Evolutionary conservation across 2,888 invertebrate genomes (phyloP).

Genomic region (Drosophila emarginata): DNA sequence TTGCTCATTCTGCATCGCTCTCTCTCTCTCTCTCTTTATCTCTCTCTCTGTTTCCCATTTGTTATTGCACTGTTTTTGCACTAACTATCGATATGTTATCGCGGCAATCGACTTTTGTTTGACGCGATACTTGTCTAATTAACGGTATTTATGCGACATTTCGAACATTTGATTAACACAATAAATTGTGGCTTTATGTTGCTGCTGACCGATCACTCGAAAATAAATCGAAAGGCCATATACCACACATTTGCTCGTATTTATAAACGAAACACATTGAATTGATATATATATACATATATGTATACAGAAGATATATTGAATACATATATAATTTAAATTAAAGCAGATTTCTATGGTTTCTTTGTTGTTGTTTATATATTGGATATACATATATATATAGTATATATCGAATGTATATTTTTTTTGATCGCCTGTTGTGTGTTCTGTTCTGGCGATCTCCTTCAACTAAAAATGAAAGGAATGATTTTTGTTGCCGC

Average conservation of each 20-base stretch:
- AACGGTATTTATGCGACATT: background rate
- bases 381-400: slow-evolving; percentile 47
- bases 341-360: slow-evolving; percentile 22
- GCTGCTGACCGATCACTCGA: slow-evolving; percentile 64
- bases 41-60: background rate
- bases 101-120: background rate
- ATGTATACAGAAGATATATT: too few species aligned
- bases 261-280: slow-evolving; percentile 41
- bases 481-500: slow-evolving; percentile 61
- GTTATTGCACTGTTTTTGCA: background rate
- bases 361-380: slow-evolving; percentile 39
- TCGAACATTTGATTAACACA: background rate
- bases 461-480: slow-evolving; percentile 67
- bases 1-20: background rate
- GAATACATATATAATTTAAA: slow-evolving; percentile 1
- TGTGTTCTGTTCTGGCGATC: slow-evolving; percentile 45
- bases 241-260: slow-evolving; percentile 18
- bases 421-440: slow-evolving; percentile 52
- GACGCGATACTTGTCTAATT: background rate
- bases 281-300: slow-evolving; percentile 58
- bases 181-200: slow-evolving; percentile 35
- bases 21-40: background rate
- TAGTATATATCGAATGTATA: slow-evolving; percentile 34
- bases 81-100: background rate
- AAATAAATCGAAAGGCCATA: slow-evolving; percentile 72